These are phyloP conservation scores for Oopsacas minuta DNA, from an alignment of 37 sponge, comb jelly and placozoan species.

Conservation along the genomic window DNA sequence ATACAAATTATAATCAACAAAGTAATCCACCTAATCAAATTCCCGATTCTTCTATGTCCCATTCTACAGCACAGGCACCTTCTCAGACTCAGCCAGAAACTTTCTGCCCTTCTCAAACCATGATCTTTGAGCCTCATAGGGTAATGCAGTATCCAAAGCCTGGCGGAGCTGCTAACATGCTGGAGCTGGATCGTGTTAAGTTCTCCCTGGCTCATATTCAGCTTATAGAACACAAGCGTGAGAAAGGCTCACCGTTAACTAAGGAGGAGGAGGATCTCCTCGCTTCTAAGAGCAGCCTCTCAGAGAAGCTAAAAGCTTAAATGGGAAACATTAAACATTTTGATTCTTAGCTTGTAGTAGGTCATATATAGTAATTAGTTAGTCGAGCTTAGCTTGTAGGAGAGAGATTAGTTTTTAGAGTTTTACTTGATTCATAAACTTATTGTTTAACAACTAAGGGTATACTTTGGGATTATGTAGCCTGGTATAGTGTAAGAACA, in stretches of 20 bases:
- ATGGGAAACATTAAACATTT: too few species aligned
- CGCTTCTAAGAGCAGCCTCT: not conserved
- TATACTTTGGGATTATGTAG: too few species aligned
- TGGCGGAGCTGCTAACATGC: not conserved
- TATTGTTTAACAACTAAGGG: too few species aligned
- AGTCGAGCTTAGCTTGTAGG: too few species aligned
- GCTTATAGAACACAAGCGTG: not conserved
- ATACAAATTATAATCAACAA: not conserved
- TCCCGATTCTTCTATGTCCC: not conserved
- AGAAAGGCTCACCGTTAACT: not conserved
- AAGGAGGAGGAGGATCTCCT: not conserved
- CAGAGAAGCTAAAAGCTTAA: not conserved
- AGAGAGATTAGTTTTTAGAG: too few species aligned
- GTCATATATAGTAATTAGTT: too few species aligned
- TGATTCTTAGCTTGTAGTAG: too few species aligned
- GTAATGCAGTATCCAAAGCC: not conserved
- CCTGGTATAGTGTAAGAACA: too few species aligned
- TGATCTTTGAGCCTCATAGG: not conserved
- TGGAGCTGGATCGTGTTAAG: not conserved
- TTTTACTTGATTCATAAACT: too few species aligned
- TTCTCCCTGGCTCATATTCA: not conserved
- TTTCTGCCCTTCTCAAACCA: not conserved
- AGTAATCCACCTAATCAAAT: not conserved
- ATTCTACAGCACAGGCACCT: not conserved
- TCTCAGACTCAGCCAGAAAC: not conserved